phyloP scores from a whole-genome alignment of 2,113 vertebrate species.

The Oplegnathus fasciatus region DNA sequence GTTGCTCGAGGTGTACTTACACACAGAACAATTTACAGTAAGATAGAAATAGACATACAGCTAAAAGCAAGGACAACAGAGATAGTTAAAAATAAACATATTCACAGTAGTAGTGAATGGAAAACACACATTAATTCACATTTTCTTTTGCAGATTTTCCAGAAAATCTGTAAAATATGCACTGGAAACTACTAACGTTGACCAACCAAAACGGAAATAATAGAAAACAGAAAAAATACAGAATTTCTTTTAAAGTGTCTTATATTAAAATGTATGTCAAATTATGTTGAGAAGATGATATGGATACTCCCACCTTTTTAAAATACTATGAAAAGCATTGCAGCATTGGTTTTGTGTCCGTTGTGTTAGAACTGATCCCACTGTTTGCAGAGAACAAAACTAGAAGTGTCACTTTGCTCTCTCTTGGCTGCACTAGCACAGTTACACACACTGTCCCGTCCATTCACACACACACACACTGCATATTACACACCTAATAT shows the following conservation, averaged over 20 bases:
- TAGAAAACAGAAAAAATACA: not conserved
- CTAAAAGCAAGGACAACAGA: too few relatives aligned
- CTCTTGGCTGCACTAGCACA: conserved; percentile 5
- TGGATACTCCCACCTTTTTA: not conserved
- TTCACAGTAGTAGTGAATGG: not conserved
- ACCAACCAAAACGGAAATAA: not conserved
- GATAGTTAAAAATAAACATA: too few relatives aligned
- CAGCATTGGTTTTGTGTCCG: not conserved
- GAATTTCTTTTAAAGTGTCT: not conserved
- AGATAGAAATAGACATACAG: too few relatives aligned
- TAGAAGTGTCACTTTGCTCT: not conserved
- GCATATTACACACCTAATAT: conserved; percentile 21
- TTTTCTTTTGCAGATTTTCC: not conserved
- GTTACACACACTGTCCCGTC: not conserved
- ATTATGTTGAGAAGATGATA: not conserved
- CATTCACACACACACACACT: conserved; percentile 8
- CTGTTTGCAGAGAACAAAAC: conserved; percentile 5
- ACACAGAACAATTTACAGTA: too few relatives aligned
- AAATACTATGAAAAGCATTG: not conserved
- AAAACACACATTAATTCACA: not conserved
- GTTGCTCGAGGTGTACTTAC: too few relatives aligned
- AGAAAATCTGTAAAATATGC: not conserved
- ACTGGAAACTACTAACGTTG: not conserved
- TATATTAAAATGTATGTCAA: not conserved
- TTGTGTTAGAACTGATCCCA: not conserved